Conservation (phyloP, 2,888 invertebrate genomes). For the Dryadula phaetusa region DNA sequence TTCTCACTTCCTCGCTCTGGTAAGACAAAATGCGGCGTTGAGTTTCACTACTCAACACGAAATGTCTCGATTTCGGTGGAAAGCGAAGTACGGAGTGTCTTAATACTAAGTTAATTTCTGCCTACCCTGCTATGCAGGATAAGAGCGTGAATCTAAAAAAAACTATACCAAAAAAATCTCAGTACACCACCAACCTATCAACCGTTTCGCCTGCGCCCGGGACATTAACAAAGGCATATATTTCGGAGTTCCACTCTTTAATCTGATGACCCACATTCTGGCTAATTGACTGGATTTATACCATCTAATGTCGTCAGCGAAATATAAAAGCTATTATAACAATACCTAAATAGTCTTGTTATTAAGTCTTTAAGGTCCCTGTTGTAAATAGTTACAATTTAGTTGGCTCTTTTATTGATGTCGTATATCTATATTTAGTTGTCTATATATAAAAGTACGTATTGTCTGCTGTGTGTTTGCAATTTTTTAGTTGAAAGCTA, state of each 20-base stretch:
- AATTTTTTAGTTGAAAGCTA: too few species aligned
- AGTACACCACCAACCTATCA: constrained; percentile 40
- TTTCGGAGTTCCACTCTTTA: constrained; percentile 56
- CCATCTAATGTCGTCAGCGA: constrained; percentile 15
- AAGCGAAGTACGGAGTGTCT: too few species aligned
- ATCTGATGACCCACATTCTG: constrained; percentile 77
- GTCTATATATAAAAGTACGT: too few species aligned
- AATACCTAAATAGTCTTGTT: constrained; percentile 24
- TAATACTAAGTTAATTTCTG: too few species aligned
- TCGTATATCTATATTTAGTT: background rate
- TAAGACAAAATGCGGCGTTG: too few species aligned
- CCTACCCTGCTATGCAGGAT: too few species aligned
- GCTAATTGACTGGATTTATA: constrained; percentile 31
- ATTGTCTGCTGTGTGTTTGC: too few species aligned
- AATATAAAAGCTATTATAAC: constrained; percentile 19
- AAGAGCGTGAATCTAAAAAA: too few species aligned
- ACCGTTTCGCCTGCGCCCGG: constrained; percentile 61
- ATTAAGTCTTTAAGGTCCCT: constrained; percentile 1
- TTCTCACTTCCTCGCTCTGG: too few species aligned
- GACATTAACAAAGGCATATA: constrained; percentile 70
- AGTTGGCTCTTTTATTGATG: background rate
- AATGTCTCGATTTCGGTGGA: too few species aligned
- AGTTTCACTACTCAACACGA: too few species aligned
- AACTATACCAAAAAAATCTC: background rate
- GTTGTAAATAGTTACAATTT: background rate